phyloP scores from a whole-genome alignment of 23 tunicate genomes.

The Trididemnum clinides region DNA sequence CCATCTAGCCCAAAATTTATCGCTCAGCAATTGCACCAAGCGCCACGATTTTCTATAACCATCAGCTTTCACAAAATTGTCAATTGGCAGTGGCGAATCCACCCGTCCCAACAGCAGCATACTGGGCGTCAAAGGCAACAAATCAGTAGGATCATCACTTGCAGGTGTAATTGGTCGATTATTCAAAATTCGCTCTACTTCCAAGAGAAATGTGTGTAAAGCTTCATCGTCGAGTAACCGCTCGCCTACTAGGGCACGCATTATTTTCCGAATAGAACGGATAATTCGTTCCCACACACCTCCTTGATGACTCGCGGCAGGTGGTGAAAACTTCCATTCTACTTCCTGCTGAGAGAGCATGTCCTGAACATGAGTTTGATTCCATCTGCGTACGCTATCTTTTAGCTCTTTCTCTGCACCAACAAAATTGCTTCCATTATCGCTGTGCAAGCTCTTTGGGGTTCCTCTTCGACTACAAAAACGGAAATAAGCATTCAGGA shows the following conservation, averaged over 20 bases:
- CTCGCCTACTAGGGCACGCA: conserved; percentile 2
- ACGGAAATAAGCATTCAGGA: conserved; percentile 7
- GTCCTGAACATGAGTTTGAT: conserved; percentile 8
- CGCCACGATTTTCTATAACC: conserved; percentile 27
- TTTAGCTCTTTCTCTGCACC: conserved; percentile 38
- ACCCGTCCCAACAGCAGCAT: conserved; percentile 2
- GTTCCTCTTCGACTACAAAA: conserved; percentile 28
- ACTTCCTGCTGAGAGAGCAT: neutral
- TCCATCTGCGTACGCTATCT: conserved; percentile 8
- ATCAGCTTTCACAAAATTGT: conserved; percentile 33
- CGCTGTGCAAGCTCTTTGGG: neutral
- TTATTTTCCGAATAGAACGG: conserved; percentile 24
- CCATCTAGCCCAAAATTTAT: conserved; percentile 33
- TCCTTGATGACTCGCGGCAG: conserved; percentile 17
- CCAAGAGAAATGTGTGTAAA: neutral
- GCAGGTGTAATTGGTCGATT: conserved; percentile 2
- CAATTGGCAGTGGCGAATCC: conserved; percentile 21
- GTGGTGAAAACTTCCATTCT: neutral
- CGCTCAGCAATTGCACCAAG: neutral
- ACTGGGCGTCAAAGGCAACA: neutral
- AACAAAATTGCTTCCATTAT: conserved; percentile 24
- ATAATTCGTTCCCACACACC: conserved; percentile 38
- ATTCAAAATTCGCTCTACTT: neutral
- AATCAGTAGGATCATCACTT: conserved; percentile 21
- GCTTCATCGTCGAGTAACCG: neutral